Base-by-base conservation (phyloP, 2,113 vertebrate genomes). In the Seriola rivoliana region DNA sequence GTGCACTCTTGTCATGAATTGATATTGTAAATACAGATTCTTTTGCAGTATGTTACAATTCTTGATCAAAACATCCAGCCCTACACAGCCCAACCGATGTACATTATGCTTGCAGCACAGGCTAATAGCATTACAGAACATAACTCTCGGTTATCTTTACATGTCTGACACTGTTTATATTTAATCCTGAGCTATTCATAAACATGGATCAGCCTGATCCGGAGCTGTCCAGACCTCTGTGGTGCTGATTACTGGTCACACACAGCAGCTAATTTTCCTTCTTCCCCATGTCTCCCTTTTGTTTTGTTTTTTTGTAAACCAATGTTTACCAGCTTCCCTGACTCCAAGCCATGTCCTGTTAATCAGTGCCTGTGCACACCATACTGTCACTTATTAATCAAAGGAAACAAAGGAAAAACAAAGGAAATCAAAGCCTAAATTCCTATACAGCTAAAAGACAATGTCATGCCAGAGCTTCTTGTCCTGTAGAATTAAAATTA, bases 141-240 rank as follows among this genome's bases (percentile, higher is more conserved):
- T 29, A 29, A 54, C 17, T 52, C 7, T 21, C n/a, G 19, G 50
- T 5, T 57, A 57, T 14, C 4, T 8, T 36, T 5, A n/a, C 29
- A 64, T 25, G 40, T 77, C 4, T 44, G 63, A 69, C 29, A 36
- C 1, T 4, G 54, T 57, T 54, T 23, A 57, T 57, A 19, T 79
- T 25, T 40, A 67, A 78, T 62, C 63, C 59, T 25, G 59, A 60
- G 62, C 32, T 65, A 34, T 25, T 7, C 7, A 46, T 60, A 34
- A 63, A 63, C 7, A 64, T 3, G 5, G 78, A 62, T 82, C 29
- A 77, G 48, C 29, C 29, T 23, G 29, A 55, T 25, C 34, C 14
- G 42, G 42, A 76, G 62, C 36, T 80, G 40, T 66, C 25, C 59
- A 23, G 21, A 25, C 32, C 34, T 21, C 5, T 19, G 52, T 62